Conservation (phyloP, 2,888 invertebrate species). For the Spialia ferax region DNA sequence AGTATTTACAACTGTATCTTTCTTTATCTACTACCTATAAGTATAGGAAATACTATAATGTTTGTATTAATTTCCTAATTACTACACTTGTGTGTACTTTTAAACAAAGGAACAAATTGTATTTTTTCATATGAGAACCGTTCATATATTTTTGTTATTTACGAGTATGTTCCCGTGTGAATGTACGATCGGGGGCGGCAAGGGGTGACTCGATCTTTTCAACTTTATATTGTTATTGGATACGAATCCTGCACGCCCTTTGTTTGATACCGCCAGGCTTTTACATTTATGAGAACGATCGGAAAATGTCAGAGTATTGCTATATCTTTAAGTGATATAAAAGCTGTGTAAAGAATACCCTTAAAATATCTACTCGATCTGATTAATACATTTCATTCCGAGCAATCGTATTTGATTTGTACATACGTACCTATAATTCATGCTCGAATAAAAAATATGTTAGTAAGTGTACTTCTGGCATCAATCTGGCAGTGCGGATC, state of each 20-base stretch:
- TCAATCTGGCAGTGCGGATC: not conserved
- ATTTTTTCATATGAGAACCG: slow-evolving; percentile 41
- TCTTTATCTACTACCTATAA: no score
- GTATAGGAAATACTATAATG: no score
- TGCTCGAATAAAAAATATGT: no score
- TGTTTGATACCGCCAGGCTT: slow-evolving; percentile 34
- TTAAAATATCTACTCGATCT: not conserved
- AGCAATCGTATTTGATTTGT: no score
- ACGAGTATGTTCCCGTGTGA: slow-evolving; percentile 72
- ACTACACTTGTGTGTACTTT: not conserved
- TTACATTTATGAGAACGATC: slow-evolving; percentile 7
- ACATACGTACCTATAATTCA: no score
- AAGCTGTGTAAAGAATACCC: not conserved
- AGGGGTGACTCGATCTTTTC: slow-evolving; percentile 42
- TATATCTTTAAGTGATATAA: no score
- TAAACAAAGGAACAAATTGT: slow-evolving; percentile 41
- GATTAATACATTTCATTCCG: not conserved
- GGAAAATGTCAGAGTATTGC: slow-evolving; percentile 8
- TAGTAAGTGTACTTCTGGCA: no score
- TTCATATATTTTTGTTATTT: slow-evolving; percentile 4
- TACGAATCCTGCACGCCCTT: slow-evolving; percentile 29
- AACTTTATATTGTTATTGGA: slow-evolving; percentile 40
- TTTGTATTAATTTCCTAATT: slow-evolving; percentile 26
- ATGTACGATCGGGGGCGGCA: slow-evolving; percentile 52
- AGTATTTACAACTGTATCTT: no score